Evolutionary conservation across 2,113 vertebrate species (phyloP), one percentile per base, ranked within the genome.

Genomic region (Pelusios castaneus): DNA sequence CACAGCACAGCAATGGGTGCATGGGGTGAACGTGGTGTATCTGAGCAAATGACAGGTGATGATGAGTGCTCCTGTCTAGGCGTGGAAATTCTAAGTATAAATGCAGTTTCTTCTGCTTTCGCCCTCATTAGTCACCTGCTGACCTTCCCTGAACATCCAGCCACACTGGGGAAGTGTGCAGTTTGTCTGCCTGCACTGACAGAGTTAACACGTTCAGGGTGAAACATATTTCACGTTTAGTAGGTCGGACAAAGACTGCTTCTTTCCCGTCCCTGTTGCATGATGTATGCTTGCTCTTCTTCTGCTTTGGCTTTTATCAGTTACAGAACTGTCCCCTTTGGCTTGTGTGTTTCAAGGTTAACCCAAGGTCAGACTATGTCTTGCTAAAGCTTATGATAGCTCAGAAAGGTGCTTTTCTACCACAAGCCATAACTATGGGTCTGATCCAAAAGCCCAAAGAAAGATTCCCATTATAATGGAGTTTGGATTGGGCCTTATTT

Each of bases 261-360:
- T 38, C 63, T 70, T 21, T 70, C 63, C 22, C 19, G n/a, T 70
- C 19, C 63, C n/a, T 70, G 25, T 29, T n/a, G 14, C 77, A 34
- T 11, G 22, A 80, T 56, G 3, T 2, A 1, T 0, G 2, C 85
- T 76, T 82, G 82, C 60, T 90, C 85, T 21, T 29, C 2, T 41
- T 91, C 83, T 85, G 47, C 9, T 0, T 14, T 73, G 80, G 43
- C n/a, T 86, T 2, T 75, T 95, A 34, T 54, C 24, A 25, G 3
- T 54, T 63, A 10, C 38, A 34, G 45, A 38, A 54, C 27, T 80
- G 84, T 78, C 54, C 54, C 77, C 79, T 27, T 80, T 58, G 29
- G 43, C 63, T 70, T 70, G 10, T 85, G 63, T 45, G 14, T 81
- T 34, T 84, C 79, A 93, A 93, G 90, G 80, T 93, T 91, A 94